Conservation (phyloP, 2,888 invertebrate species). For the Phlogophora meticulosa region DNA sequence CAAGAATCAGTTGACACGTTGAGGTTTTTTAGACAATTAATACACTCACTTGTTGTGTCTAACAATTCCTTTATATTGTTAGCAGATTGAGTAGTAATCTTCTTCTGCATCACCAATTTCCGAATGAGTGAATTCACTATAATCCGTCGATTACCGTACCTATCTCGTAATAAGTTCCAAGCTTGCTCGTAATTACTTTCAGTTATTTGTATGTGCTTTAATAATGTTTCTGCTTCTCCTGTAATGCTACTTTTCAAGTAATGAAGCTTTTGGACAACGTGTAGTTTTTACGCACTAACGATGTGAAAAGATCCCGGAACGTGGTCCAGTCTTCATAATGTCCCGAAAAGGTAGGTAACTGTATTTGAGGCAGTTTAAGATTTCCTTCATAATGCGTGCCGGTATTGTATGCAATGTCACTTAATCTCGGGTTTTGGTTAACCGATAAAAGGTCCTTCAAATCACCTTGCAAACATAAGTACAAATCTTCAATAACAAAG, state of each 20-base stretch:
- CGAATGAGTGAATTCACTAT: conserved; percentile 31
- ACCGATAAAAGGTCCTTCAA: conserved; percentile 14
- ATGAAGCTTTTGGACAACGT: conserved; percentile 26
- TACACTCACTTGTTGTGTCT: conserved; percentile 33
- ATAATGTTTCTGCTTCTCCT: conserved; percentile 32
- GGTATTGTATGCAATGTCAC: not conserved
- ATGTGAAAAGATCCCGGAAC: conserved; percentile 28
- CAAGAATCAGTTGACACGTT: conserved; percentile 28
- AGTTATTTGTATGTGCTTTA: conserved; percentile 33
- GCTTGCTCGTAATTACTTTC: conserved; percentile 30
- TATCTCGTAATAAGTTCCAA: conserved; percentile 13
- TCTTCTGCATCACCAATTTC: conserved; percentile 16
- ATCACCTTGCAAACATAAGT: conserved; percentile 7
- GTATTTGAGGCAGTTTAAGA: conserved; percentile 31
- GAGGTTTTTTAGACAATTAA: conserved; percentile 14
- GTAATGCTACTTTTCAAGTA: conserved; percentile 36
- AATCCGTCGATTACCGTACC: conserved; percentile 23
- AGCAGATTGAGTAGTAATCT: conserved; percentile 13
- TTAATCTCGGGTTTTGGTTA: no score
- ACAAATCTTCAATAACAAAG: conserved; percentile 24
- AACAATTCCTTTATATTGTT: conserved; percentile 19
- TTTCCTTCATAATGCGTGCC: conserved; percentile 6
- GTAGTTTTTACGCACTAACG: conserved; percentile 27
- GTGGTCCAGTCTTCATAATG: conserved; percentile 42
- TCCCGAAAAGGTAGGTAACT: conserved; percentile 29